Percentiles rank a stretch among this genome's conserved stretches.
These are phyloP conservation scores for Aplysina aerophoba DNA, from an alignment of 37 sponge, comb jelly and placozoan species.

Conservation along the genomic window DNA sequence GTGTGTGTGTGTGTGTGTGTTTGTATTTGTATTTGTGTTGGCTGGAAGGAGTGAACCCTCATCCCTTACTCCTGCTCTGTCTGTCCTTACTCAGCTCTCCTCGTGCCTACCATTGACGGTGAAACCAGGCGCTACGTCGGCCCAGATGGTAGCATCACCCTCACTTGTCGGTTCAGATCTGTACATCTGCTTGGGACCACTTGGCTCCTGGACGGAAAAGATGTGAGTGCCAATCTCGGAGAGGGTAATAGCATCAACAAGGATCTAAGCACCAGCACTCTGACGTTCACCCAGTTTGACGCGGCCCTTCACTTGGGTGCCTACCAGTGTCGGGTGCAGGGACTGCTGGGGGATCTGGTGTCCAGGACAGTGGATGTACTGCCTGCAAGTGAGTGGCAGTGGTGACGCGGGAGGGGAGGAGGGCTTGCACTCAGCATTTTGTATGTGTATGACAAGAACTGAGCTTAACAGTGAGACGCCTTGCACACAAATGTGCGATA, in stretches of 20 bases:
- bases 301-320: background rate
- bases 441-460: too few species aligned
- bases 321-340: background rate
- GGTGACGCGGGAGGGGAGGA: too few species aligned
- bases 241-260: background rate
- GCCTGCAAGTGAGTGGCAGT: constrained; percentile 8
- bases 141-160: background rate
- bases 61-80: background rate
- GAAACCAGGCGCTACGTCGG: constrained; percentile 9
- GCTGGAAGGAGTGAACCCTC: too few species aligned
- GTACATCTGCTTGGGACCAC: too few species aligned
- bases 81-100: background rate
- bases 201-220: constrained; percentile 3
- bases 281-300: background rate
- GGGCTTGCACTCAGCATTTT: too few species aligned
- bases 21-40: too few species aligned
- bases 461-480: too few species aligned
- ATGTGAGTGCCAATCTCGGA: background rate
- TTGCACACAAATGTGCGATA: too few species aligned
- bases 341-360: background rate
- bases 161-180: background rate
- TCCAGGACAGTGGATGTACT: background rate
- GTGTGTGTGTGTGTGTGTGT: too few species aligned
- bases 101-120: background rate
- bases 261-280: background rate